These are phyloP conservation scores for Helicoverpa assulta DNA, from an alignment of 2,888 invertebrate species.

Conservation along the genomic window DNA sequence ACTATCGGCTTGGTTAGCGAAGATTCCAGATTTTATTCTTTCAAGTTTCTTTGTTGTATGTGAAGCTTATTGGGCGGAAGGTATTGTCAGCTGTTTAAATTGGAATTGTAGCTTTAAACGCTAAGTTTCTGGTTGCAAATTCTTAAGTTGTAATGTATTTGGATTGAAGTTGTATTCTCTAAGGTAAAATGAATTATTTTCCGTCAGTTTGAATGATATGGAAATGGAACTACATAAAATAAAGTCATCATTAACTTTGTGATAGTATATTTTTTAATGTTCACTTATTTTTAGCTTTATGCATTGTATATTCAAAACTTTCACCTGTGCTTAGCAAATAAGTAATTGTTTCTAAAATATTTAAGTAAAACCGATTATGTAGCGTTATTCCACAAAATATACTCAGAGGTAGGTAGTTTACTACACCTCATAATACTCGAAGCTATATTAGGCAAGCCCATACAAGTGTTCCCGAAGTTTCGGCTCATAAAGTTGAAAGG, in stretches of 20 bases:
- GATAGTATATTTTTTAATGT: too few relatives aligned
- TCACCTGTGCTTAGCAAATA: too few relatives aligned
- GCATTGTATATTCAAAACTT: too few relatives aligned
- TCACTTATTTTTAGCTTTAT: too few relatives aligned
- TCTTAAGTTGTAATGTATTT: background rate
- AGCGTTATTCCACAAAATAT: too few relatives aligned
- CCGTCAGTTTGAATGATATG: too few relatives aligned
- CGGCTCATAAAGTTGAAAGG: conserved; percentile 31
- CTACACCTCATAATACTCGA: background rate
- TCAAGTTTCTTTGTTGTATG: conserved; percentile 20
- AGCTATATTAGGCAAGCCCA: conserved; percentile 9
- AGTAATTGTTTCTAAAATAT: too few relatives aligned
- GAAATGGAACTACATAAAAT: too few relatives aligned
- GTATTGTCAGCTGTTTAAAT: conserved; percentile 10
- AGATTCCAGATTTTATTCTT: conserved; percentile 44
- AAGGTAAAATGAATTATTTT: background rate
- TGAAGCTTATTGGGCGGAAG: conserved; percentile 16
- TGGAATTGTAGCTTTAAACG: background rate
- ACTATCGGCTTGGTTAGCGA: conserved; percentile 38
- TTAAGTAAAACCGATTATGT: too few relatives aligned
- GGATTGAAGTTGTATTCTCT: background rate
- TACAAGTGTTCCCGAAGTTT: conserved; percentile 21
- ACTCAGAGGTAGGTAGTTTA: too few relatives aligned
- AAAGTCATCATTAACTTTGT: too few relatives aligned
- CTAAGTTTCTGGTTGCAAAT: background rate